These are phyloP conservation scores for Drosophila mimica DNA, from an alignment of 2,888 invertebrate species.

Conservation along the genomic window DNA sequence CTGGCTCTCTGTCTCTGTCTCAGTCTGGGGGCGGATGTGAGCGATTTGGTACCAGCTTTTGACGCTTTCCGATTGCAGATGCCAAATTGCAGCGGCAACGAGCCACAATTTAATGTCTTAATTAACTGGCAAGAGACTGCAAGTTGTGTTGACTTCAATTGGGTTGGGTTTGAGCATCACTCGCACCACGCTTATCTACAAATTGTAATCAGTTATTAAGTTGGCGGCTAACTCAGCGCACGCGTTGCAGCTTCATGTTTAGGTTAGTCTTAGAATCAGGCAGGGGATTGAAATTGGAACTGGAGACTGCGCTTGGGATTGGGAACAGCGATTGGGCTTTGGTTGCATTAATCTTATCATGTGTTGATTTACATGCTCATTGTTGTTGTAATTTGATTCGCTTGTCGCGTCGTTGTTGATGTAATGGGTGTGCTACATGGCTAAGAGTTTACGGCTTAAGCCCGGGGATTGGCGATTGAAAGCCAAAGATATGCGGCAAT, in stretches of 20 bases:
- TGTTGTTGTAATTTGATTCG: constrained; percentile 63
- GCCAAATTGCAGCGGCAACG: constrained; percentile 56
- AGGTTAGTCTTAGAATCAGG: constrained; percentile 28
- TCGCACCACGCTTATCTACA: constrained; percentile 70
- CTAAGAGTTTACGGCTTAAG: constrained; percentile 31
- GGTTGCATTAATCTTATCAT: constrained; percentile 64
- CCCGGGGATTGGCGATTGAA: constrained; percentile 34
- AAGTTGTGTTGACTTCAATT: constrained; percentile 26
- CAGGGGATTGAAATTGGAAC: constrained; percentile 13
- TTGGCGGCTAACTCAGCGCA: constrained; percentile 54
- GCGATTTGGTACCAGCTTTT: constrained; percentile 70
- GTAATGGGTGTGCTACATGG: constrained; percentile 41
- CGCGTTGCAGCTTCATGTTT: constrained; percentile 50
- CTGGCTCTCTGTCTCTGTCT: not conserved
- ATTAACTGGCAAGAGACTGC: constrained; percentile 63
- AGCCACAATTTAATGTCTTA: constrained; percentile 74
- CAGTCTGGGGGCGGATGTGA: constrained; percentile 75
- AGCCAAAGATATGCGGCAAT: constrained; percentile 50
- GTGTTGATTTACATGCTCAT: constrained; percentile 76
- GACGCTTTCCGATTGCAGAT: constrained; percentile 49
- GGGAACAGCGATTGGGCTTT: constrained; percentile 32
- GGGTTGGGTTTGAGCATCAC: constrained; percentile 24
- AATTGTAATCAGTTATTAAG: constrained; percentile 84
- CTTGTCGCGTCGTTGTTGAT: constrained; percentile 34
- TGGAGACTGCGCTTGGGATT: constrained; percentile 7